Base-by-base conservation (phyloP, 2,113 vertebrate genomes). In the Cromileptes altivelis region DNA sequence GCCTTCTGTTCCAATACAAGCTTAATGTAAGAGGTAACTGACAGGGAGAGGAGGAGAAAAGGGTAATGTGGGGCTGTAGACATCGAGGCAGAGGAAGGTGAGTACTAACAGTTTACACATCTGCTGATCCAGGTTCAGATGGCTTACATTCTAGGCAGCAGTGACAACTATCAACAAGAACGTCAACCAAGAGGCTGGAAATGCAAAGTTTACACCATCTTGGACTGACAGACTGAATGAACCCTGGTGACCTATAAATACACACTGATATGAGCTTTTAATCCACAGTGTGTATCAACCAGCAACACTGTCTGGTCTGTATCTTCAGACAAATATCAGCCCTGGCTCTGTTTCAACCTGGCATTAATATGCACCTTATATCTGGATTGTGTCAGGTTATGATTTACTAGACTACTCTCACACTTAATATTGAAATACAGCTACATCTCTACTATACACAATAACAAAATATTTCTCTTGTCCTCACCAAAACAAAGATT, bases 91-190 rank as follows among this genome's bases (percentile, higher is more conserved):
- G 55, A 68, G 52, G 40, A 37, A 68, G 14, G 40, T 37, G 60
- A 76, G 50, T 6, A 42, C 70, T 27, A 52, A 79, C 53, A 63
- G 61, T 82, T 75, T 37, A 73, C 56, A 33, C 47, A 62, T 73
- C 56, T 52, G 42, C 53, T 77, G 88, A 83, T 83, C 53, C 76
- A 21, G 30, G 23, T 42, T 82, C 64, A 27, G 61, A 70, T 13
- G 25, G 14, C 72, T 70, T 6, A 55, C 10, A 62, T 82, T 61
- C 27, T 52, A 49, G 49, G 19, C 68, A 65, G 61, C 13, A 1
- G n/a, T 13, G 30, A 64, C 23, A 45, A 71, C 47, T 27, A 77
- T 40, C 72, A 81, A 56, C 64, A 55, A n/a, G 19, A 55, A 19
- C 40, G 25, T 57, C 18, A 56, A 70, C 72, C 58, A 18, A 60